Evolutionary conservation across 1,140 invertebrate species (phyloP).

Genomic region (Orius insidiosus): DNA sequence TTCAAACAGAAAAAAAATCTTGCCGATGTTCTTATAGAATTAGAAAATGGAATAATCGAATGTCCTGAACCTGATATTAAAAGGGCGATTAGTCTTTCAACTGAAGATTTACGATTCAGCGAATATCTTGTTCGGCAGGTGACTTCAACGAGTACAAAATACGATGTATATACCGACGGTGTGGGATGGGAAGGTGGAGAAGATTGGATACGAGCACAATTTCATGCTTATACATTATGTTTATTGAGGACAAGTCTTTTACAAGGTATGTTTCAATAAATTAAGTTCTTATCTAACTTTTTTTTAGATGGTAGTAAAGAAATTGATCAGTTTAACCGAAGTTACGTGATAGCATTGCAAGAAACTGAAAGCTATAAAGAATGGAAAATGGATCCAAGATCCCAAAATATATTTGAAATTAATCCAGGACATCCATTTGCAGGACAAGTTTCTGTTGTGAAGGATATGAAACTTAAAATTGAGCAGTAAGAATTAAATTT

Average conservation of each 20-base stretch:
- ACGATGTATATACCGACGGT: conserved; percentile 54
- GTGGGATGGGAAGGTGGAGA: conserved; percentile 82
- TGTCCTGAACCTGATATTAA: conserved; percentile 69
- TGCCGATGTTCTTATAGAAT: conserved; percentile 81
- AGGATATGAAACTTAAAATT: conserved; percentile 79
- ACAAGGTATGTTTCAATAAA: conserved; percentile 35
- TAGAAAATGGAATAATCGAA: conserved; percentile 70
- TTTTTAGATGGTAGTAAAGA: conserved; percentile 51
- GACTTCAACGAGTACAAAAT: neutral
- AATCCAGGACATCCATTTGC: conserved; percentile 74
- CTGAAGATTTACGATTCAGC: conserved; percentile 73
- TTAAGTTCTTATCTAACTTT: neutral
- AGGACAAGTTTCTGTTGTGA: conserved; percentile 71
- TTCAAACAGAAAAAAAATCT: conserved; percentile 90
- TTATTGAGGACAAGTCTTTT: conserved; percentile 65
- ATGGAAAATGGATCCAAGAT: conserved; percentile 44
- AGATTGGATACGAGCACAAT: conserved; percentile 91
- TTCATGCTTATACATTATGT: conserved; percentile 78
- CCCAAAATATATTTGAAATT: conserved; percentile 45
- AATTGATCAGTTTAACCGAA: conserved; percentile 72
- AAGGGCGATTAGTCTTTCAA: conserved; percentile 68
- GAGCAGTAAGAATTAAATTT: conserved; percentile 53
- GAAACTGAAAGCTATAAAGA: conserved; percentile 73
- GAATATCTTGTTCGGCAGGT: conserved; percentile 13
- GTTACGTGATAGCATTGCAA: conserved; percentile 73